Percentiles rank a stretch among this genome's conserved stretches.
These are phyloP conservation scores for Idaea aversata DNA, from an alignment of 2,888 invertebrate species.

Conservation along the genomic window DNA sequence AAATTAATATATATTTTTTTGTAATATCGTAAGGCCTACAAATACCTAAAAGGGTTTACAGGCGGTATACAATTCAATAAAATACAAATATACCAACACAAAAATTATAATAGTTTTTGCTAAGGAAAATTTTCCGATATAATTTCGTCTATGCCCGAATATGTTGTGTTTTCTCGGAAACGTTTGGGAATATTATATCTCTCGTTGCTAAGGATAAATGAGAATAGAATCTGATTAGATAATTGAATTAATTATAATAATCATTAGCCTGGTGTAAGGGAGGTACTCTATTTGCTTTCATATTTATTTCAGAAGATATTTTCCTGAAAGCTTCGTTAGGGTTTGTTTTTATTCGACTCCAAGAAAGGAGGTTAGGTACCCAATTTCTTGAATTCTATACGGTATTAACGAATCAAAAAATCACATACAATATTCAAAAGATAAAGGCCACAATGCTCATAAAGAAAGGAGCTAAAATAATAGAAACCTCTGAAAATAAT, in stretches of 20 bases:
- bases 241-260: constrained; percentile 1
- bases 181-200: not conserved
- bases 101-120: too few species aligned
- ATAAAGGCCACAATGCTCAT: too few species aligned
- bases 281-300: not conserved
- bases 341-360: not conserved
- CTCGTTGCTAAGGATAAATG: not conserved
- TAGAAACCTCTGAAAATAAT: too few species aligned
- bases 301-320: not conserved
- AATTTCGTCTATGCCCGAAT: not conserved
- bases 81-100: too few species aligned
- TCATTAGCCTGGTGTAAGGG: not conserved
- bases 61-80: too few species aligned
- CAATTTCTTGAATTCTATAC: not conserved
- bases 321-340: not conserved
- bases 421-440: too few species aligned
- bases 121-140: not conserved
- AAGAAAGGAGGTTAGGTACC: not conserved
- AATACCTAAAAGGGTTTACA: too few species aligned
- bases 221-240: not conserved
- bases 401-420: too few species aligned
- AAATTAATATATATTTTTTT: too few species aligned
- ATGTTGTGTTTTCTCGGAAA: not conserved
- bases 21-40: too few species aligned
- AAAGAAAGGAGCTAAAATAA: too few species aligned